Percentiles rank a stretch among this genome's conserved stretches.
These are phyloP conservation scores for Lasioglossum morio DNA, from an alignment of 2,888 invertebrate genomes.

Conservation along the genomic window DNA sequence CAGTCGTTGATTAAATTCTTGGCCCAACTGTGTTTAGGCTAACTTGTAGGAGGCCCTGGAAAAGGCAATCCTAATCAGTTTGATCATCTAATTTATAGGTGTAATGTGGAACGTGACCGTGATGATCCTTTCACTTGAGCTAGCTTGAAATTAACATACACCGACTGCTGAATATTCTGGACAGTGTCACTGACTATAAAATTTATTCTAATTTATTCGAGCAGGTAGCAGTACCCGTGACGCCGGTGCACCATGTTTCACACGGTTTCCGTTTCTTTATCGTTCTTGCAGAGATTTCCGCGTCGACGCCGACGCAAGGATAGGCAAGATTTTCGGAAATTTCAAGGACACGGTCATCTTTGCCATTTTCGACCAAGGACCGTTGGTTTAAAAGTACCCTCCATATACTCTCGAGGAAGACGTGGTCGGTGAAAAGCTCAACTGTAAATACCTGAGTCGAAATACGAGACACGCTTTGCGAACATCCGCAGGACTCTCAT, in stretches of 20 bases:
- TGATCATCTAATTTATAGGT: neutral
- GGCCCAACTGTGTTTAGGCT: too few species aligned
- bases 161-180: constrained; percentile 42
- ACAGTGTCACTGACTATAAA: constrained; percentile 36
- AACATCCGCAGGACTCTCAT: neutral
- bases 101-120: neutral
- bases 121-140: constrained; percentile 40
- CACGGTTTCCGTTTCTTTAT: neutral
- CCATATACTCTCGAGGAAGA: constrained; percentile 24
- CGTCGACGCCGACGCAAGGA: constrained; percentile 2
- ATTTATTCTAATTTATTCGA: constrained; percentile 61
- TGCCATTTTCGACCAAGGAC: neutral
- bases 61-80: neutral
- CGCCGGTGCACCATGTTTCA: neutral
- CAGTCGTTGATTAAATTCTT: too few species aligned
- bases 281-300: neutral
- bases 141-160: constrained; percentile 38
- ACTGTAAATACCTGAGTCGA: constrained; percentile 30
- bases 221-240: constrained; percentile 12
- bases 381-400: neutral
- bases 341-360: constrained; percentile 4
- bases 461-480: neutral
- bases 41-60: neutral
- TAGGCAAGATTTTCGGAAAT: constrained; percentile 26
- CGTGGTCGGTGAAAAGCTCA: constrained; percentile 25